Evolutionary conservation across 2,113 vertebrate species (phyloP).

Genomic region (Pelodiscus sinensis): DNA sequence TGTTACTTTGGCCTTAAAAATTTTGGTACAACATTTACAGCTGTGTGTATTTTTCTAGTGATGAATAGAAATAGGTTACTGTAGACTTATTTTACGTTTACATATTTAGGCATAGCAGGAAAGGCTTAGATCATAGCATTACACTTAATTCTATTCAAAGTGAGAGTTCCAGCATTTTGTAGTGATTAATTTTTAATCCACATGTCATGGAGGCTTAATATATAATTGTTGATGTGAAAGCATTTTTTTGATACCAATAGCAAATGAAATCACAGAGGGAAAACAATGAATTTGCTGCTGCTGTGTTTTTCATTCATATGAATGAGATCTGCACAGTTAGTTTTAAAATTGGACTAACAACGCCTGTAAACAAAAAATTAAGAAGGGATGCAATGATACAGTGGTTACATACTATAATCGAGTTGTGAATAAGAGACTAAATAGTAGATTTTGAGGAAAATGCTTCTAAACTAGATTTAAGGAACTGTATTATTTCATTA

Average conservation of each 20-base stretch:
- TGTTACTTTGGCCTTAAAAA: background rate
- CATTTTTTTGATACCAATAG: background rate
- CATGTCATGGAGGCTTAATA: conserved; percentile 14
- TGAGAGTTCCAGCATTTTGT: background rate
- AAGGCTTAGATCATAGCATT: background rate
- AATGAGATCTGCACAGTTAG: rapidly evolving
- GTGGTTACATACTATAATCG: conserved; percentile 31
- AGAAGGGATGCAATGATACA: conserved; percentile 11
- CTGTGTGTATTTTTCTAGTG: background rate
- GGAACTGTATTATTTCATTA: background rate
- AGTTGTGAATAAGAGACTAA: background rate
- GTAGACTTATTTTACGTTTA: conserved; percentile 29
- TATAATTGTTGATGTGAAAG: conserved; percentile 16
- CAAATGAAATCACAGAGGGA: background rate
- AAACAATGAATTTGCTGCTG: background rate
- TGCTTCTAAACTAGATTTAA: background rate
- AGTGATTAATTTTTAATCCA: conserved; percentile 47
- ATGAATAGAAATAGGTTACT: background rate
- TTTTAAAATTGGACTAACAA: conserved; percentile 1
- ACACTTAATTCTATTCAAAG: conserved; percentile 49
- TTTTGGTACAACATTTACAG: background rate
- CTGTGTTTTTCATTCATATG: conserved; percentile 2
- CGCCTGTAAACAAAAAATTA: conserved; percentile 18
- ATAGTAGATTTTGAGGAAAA: background rate
- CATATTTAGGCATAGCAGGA: background rate